Evolutionary conservation across 2,888 invertebrate species (phyloP), one percentile per base, ranked within the genome.

Genomic region (Drosophila niveifrons): DNA sequence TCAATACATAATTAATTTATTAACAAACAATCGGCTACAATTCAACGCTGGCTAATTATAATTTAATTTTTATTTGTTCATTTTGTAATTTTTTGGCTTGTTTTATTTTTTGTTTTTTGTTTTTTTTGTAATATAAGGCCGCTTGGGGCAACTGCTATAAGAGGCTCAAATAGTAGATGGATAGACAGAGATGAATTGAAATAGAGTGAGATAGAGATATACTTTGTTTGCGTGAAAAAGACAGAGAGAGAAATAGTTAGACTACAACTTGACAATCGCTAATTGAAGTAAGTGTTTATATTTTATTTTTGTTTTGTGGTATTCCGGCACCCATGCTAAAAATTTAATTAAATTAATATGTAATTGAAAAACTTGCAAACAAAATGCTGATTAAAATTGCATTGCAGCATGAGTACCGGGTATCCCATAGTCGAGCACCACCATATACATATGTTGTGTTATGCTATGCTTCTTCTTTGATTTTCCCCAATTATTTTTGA

Each of bases 11-110:
- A 48, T 57, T 64, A 63, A 63, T 62, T 67, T 58, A 46, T 84
- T 71, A 82, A 82, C 82, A 81, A 81, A 82, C 80, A 82, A 82
- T 78, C 80, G 63, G 78, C 82, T 82, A 82, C 78, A 80, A 70
- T 78, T 82, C 59, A 85, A 82, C 86, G 55, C 69, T 72, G 67
- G 67, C 86, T 85, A 82, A 84, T 78, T 71, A 75, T 61, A 61
- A 58, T 44, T 51, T 43, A 41, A 4, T 50, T 48, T 56, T 39
- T 39, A 57, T 17, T 65, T 57, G 58, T 65, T 63, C 41, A 53
- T 18, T 64, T 46, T 55, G 10, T 41, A 44, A 55, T 65, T 28
- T 62, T 66, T 69, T 63, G 41, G 13, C 46, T 41, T 53, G 41
- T 63, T 58, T 23, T 0, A 4, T 23, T 23, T 18, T 23, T 23